Base-by-base conservation (phyloP, 2,797 vertebrate species). In the Catostomus latipinnis region DNA sequence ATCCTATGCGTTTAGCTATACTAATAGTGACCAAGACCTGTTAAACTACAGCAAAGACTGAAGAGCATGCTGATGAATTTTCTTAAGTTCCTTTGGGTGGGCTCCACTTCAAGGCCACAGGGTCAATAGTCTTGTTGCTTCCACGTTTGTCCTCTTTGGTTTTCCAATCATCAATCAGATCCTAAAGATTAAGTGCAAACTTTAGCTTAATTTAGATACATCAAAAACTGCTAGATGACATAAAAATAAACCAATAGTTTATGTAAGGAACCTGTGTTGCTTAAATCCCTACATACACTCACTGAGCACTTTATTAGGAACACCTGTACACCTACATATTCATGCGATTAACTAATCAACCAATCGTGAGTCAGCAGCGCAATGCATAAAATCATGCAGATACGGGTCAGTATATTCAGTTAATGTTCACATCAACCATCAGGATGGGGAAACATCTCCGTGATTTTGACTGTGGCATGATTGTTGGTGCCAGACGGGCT, bases 141-240 rank as follows among this genome's bases (percentile, higher is more conserved):
- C 97, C 96, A 60, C 97, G 94, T 89, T 98, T 98, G 84, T 94
- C 95, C 91, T 99, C 97, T 94, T 98, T 98, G 91, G 96, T 95
- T 88, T 96, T 97, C 97, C 97, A 99, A 86, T 99, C 98, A 6
- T 99, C 97, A 8, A 99, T 99, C 53, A 99, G 95, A 89, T 99
- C 97, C 98, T 99, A 49, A 34, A 83, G 75, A 79, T 22, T 7
- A 73, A 80, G 57, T 54, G 16, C 14, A 60, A 60, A 8, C 16
- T 54, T 54, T 4, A 54, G 12, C 12, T 13, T 18, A 14, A 48
- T 48, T 67, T 22, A 76, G 16, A 57, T 50, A 16, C 7, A 60
- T 50, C 13, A 9, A 22, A 50, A 13, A 50, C 11, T 8, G 22
- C 18, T 1, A 11, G 10, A 43, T 11, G 0, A 12, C 1, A 63